Conservation (phyloP, 2,113 vertebrate genomes). For the Hiodon tergisus region DNA sequence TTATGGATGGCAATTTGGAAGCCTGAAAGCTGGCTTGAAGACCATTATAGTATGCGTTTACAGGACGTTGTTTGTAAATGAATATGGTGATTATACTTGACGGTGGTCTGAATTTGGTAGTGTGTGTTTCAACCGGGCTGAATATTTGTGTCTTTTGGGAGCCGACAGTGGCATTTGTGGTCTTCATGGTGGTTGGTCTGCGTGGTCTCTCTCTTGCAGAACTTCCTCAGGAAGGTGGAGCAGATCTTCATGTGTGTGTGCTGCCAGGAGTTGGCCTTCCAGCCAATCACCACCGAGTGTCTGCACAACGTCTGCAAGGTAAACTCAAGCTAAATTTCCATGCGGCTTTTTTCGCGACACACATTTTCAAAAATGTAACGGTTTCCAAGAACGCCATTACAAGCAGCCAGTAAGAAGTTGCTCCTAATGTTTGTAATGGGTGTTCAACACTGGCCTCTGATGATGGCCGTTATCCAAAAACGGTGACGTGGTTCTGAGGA, state of each 20-base stretch:
- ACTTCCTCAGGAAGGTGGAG: slow-evolving; percentile 94
- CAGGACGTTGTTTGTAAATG: too few relatives aligned
- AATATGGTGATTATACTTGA: too few relatives aligned
- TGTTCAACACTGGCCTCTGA: too few relatives aligned
- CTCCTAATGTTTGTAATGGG: too few relatives aligned
- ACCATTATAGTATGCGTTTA: too few relatives aligned
- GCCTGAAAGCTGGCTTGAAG: too few relatives aligned
- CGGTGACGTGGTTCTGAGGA: too few relatives aligned
- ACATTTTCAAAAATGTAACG: neutral
- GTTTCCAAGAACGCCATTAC: too few relatives aligned
- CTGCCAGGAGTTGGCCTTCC: slow-evolving; percentile 95
- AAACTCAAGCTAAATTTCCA: slow-evolving; percentile 11
- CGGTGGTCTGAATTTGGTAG: neutral
- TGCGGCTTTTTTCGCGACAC: neutral
- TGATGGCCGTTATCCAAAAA: too few relatives aligned
- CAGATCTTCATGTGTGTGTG: slow-evolving; percentile 98
- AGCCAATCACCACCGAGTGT: slow-evolving; percentile 92
- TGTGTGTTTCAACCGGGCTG: too few relatives aligned
- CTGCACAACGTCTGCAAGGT: slow-evolving; percentile 98
- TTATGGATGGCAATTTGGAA: too few relatives aligned
- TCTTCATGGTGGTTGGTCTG: slow-evolving; percentile 16
- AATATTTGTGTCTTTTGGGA: neutral
- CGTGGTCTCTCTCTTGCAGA: slow-evolving; percentile 56
- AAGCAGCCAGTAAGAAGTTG: too few relatives aligned
- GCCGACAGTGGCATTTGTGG: neutral